Evolutionary conservation across 2,797 vertebrate species (phyloP), one percentile per base, ranked within the genome.

Genomic region (Diplodus sargus): DNA sequence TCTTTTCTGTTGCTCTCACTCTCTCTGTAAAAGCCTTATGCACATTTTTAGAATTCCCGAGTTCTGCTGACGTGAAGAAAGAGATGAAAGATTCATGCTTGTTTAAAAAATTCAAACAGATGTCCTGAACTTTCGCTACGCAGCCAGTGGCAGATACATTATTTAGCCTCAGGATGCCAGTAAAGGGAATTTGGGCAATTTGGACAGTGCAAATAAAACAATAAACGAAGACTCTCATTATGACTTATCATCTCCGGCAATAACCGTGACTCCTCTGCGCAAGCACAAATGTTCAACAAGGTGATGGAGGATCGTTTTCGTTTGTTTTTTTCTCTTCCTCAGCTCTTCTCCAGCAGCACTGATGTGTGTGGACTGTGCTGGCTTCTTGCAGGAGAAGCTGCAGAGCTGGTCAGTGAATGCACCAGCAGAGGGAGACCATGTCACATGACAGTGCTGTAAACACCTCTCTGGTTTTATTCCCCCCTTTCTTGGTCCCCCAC

Each of bases 41-140:
- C 70, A 89, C 89, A 85, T 92, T 93, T 94, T 90, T 93, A 92
- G 91, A 93, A 89, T 91, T 86, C 88, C 91, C 20, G 82, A 90
- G 91, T 91, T 88, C 89, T 92, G 91, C 91, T 93, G 93, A 93
- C 79, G 78, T 88, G 87, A 82, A 89, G 78, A 88, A 91, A 87
- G 81, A 85, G 70, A 94, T 95, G 77, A 95, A 95, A 95, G 56
- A 95, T 96, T 93, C 80, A 95, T 95, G 85, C 53, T 82, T 84
- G 82, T 90, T 93, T 95, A 81, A 95, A 95, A 95, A 89, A 95
- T 95, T 93, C 64, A 95, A 93, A 92, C 77, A 90, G 83, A 94
- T 93, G 93, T 94, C 93, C 92, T 94, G 91, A 94, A 94, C 93
- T 89, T 92, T 91, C 77, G 42, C 87, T 89, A 84, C 90, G 89